Evolutionary conservation across 1,140 invertebrate species (phyloP).

Genomic region (Caenorhabditis latens): DNA sequence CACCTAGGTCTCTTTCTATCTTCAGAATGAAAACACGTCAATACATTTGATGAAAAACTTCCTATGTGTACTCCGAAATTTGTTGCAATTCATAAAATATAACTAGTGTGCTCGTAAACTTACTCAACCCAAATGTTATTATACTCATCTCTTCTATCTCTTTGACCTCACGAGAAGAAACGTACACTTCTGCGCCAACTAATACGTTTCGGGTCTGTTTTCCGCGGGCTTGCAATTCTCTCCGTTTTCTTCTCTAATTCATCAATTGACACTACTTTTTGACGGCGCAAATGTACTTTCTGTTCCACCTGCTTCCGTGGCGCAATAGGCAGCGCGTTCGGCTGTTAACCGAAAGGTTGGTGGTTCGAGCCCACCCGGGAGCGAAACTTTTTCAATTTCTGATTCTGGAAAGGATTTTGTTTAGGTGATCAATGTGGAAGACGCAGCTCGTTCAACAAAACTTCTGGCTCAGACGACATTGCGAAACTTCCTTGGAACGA

Average conservation of each 20-base stretch:
- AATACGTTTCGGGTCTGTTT: slow-evolving; percentile 86
- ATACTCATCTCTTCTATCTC: neutral
- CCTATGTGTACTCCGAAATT: too few relatives aligned
- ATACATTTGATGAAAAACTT: too few relatives aligned
- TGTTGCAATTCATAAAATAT: neutral
- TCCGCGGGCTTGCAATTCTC: neutral
- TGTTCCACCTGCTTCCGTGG: slow-evolving; percentile 54
- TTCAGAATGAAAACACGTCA: neutral
- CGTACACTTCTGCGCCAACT: neutral
- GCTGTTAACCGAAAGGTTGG: slow-evolving; percentile 78
- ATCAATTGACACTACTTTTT: neutral
- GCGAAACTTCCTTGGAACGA: slow-evolving; percentile 71
- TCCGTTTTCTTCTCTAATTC: neutral
- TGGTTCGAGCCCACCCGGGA: slow-evolving; percentile 77
- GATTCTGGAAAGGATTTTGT: slow-evolving; percentile 56
- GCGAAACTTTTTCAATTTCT: slow-evolving; percentile 61
- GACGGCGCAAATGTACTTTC: neutral
- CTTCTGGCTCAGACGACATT: slow-evolving; percentile 72
- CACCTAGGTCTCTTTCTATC: neutral
- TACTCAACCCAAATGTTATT: neutral
- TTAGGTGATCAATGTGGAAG: slow-evolving; percentile 61
- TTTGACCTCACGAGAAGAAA: neutral
- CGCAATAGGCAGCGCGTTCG: slow-evolving; percentile 72
- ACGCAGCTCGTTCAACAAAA: slow-evolving; percentile 79
- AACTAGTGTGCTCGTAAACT: neutral